These are phyloP conservation scores for Resseliella maxima DNA, from an alignment of 2,888 invertebrate genomes.

Conservation along the genomic window DNA sequence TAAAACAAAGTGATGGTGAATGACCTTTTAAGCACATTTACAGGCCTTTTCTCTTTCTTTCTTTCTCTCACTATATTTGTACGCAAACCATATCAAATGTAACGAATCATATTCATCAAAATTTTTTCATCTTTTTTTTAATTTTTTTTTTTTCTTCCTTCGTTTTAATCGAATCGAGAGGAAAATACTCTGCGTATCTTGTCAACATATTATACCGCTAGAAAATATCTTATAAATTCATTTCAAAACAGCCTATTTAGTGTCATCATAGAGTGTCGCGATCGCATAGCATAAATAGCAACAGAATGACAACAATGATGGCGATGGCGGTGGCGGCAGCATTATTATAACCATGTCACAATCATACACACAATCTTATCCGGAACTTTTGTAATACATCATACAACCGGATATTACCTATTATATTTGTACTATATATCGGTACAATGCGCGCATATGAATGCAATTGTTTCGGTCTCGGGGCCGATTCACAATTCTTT, in stretches of 20 bases:
- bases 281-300: neutral
- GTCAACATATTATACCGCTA: neutral
- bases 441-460: constrained; percentile 48
- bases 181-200: neutral
- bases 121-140: no score
- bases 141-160: neutral
- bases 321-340: no score
- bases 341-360: constrained; percentile 2
- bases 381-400: constrained; percentile 53
- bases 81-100: neutral
- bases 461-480: constrained; percentile 11
- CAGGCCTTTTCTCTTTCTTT: neutral
- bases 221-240: constrained; percentile 4
- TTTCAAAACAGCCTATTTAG: constrained; percentile 41
- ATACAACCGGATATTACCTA: constrained; percentile 45
- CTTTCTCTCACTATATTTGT: neutral
- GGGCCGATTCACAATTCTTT: neutral
- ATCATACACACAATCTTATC: constrained; percentile 45
- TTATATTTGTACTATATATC: constrained; percentile 52
- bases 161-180: neutral
- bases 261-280: neutral
- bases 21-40: neutral
- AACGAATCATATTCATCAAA: neutral
- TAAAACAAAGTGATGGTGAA: constrained; percentile 12
- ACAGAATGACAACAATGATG: no score